These are phyloP conservation scores for Brotogeris chrysoptera DNA, from an alignment of 2,797 vertebrate genomes.

Conservation along the genomic window DNA sequence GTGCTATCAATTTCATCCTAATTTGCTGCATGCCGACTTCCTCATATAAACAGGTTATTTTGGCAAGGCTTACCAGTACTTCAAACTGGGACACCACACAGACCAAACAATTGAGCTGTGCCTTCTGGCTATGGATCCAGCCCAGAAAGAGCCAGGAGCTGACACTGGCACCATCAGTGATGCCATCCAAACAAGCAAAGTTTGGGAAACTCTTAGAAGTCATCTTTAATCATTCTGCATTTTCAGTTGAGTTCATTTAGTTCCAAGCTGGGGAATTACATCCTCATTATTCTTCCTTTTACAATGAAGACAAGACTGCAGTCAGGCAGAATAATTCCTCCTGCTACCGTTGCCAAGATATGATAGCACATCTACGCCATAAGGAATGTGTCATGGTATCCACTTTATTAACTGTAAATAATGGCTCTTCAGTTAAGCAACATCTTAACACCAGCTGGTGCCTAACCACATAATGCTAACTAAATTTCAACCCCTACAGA, in stretches of 20 bases:
- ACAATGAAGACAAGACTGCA: conserved; percentile 51
- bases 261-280: conserved; percentile 56
- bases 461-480: neutral
- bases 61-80: neutral
- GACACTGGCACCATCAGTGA: neutral
- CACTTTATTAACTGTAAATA: conserved; percentile 55
- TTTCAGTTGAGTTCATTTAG: conserved; percentile 44
- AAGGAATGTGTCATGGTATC: conserved; percentile 41
- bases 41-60: neutral
- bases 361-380: conserved; percentile 23
- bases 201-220: conserved; percentile 21
- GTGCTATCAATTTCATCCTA: neutral
- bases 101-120: neutral
- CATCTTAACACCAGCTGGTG: conserved; percentile 6
- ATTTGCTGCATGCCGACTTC: neutral
- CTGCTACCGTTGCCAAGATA: conserved; percentile 39
- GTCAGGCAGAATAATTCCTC: conserved; percentile 53
- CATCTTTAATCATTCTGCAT: conserved; percentile 35
- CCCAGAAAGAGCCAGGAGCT: neutral
- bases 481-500: neutral
- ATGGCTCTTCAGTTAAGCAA: conserved; percentile 25
- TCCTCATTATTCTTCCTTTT: conserved; percentile 46
- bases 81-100: neutral
- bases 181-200: neutral
- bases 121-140: neutral